Evolutionary conservation across 2,113 vertebrate genomes (phyloP), one percentile per base, ranked within the genome.

Genomic region (Rhombomys opimus): DNA sequence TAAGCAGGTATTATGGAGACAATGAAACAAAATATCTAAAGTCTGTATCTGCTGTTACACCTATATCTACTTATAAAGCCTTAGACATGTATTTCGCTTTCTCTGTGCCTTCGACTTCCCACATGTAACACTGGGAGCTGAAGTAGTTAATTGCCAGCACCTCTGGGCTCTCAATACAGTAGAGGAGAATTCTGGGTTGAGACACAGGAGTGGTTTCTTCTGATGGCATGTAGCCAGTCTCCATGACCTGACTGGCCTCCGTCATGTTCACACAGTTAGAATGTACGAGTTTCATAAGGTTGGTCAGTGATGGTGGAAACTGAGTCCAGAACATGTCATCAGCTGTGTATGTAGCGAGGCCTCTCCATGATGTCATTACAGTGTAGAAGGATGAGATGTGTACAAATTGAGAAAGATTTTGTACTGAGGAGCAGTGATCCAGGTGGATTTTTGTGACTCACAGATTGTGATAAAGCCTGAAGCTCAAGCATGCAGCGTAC

Each of bases 321-420:
- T 89, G 97, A 73, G 84, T 85, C 59, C 93, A 95, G 91, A 95
- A 82, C 94, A 94, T 82, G 93, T 65, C 78, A 50, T 89, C 70
- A 20, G 32, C 59, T 93, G 72, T 67, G 14, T 88, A 38, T 77
- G 54, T 82, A 46, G 52, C 61, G 5, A 87, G 85, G 75, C 65
- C 84, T 89, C 52, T 81, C 89, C 72, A 82, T 63, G 57, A 78
- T 92, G 81, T 97, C 61, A 35, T 82, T 65, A 59, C 23, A 70
- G 38, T 87, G 41, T 93, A 85, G 92, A 95, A 90, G 72, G 85
- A 87, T 65, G 65, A 82, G 85, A 93, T 89, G 73, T n/a, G 11
- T 30, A 90, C 57, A 20, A 27, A 46, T 10, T 0, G 0, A 80
- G 68, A 72, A 91, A 82, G 46, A 12, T 75, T 92, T 9, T 61